These are phyloP conservation scores for Onthophagus taurus DNA, from an alignment of 1,140 invertebrate genomes.

Conservation along the genomic window DNA sequence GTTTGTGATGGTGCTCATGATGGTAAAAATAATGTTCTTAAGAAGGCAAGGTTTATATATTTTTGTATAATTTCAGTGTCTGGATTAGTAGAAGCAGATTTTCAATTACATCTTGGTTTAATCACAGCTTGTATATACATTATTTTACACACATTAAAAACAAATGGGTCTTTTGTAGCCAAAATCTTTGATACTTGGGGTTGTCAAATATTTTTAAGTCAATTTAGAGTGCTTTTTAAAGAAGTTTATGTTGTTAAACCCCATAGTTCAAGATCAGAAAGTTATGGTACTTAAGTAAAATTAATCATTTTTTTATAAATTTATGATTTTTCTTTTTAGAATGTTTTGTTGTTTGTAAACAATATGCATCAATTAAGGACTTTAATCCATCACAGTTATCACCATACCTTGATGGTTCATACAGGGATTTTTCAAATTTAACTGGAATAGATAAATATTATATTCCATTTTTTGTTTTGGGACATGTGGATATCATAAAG, in stretches of 20 bases:
- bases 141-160: background rate
- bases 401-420: background rate
- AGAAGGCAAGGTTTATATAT: background rate
- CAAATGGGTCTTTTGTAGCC: background rate
- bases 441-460: background rate
- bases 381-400: background rate
- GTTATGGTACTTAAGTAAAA: too few relatives aligned
- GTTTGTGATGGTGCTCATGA: conserved; percentile 11
- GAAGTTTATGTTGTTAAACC: background rate
- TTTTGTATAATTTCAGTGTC: background rate
- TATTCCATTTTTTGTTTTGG: conserved; percentile 5
- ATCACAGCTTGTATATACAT: conserved; percentile 1
- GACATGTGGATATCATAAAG: too few relatives aligned
- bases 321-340: background rate
- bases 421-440: conserved; percentile 2
- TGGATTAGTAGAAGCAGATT: background rate
- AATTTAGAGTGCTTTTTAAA: conserved; percentile 2
- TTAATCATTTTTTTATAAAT: background rate
- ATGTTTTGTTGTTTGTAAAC: background rate
- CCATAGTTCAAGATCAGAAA: conserved; percentile 1
- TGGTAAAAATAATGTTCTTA: conserved; percentile 1
- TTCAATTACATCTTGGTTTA: background rate
- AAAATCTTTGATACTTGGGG: conserved; percentile 1
- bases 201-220: background rate
- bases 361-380: background rate